Evolutionary conservation across 2,113 vertebrate species (phyloP).

Genomic region (Pipa parva): DNA sequence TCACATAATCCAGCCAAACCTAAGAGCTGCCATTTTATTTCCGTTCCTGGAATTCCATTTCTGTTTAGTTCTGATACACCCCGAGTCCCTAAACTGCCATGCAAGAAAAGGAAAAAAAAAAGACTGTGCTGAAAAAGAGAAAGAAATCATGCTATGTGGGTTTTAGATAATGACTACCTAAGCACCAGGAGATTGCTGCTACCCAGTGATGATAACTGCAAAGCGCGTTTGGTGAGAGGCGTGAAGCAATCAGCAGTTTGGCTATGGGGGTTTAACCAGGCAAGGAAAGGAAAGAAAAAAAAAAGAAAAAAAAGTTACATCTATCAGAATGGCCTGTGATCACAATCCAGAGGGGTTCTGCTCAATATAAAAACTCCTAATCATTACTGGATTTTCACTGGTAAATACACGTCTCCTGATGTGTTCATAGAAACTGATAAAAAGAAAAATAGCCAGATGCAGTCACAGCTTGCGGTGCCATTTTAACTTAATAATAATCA

Average conservation of each 20-base stretch:
- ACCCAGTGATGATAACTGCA: background rate
- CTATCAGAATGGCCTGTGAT: slow-evolving; percentile 6
- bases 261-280: background rate
- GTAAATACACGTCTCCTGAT: slow-evolving; percentile 2
- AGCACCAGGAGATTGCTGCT: background rate
- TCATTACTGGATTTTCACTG: slow-evolving; percentile 4
- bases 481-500: slow-evolving; percentile 21
- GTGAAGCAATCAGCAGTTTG: background rate
- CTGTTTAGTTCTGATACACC: background rate
- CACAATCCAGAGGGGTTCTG: background rate
- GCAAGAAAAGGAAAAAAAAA: too few species aligned
- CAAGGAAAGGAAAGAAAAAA: background rate
- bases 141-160: too few species aligned
- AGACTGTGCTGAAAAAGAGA: too few species aligned
- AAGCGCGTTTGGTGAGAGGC: background rate
- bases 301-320: background rate
- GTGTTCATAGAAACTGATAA: background rate
- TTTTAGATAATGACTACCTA: too few species aligned
- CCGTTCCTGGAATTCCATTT: background rate
- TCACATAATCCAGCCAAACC: too few species aligned
- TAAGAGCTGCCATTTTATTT: too few species aligned
- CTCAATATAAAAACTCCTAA: slow-evolving; percentile 4
- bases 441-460: slow-evolving; percentile 26
- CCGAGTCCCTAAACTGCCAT: too few species aligned
- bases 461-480: slow-evolving; percentile 14